phyloP scores from a whole-genome alignment of 2,888 invertebrate genomes.

The Timandra comae region DNA sequence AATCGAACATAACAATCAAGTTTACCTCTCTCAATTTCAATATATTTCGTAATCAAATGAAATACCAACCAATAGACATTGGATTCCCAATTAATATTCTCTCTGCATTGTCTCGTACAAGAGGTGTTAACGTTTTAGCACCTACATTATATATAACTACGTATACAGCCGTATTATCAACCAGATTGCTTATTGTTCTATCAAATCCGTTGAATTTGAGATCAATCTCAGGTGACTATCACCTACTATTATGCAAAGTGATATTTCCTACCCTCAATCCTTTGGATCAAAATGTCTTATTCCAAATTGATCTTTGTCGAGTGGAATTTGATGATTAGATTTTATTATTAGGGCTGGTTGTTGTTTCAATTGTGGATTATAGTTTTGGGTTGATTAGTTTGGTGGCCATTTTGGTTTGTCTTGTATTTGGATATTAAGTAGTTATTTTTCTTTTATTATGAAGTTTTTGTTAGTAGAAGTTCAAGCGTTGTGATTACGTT shows the following conservation, averaged over 20 bases:
- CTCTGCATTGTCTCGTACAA: not conserved
- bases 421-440: too few relatives aligned
- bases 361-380: not conserved
- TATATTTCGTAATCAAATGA: not conserved
- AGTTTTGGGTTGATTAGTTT: not conserved
- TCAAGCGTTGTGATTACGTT: too few relatives aligned
- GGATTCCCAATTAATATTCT: not conserved
- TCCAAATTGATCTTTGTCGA: slow-evolving; percentile 20
- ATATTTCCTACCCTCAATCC: slow-evolving; percentile 17
- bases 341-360: slow-evolving; percentile 4
- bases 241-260: slow-evolving; percentile 24
- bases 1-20: too few relatives aligned
- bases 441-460: too few relatives aligned
- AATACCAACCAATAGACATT: too few relatives aligned
- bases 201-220: slow-evolving; percentile 16
- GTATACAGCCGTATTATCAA: not conserved
- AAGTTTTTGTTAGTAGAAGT: too few relatives aligned
- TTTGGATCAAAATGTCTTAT: slow-evolving; percentile 21
- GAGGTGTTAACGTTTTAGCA: not conserved
- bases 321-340: slow-evolving; percentile 8
- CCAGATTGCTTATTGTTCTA: slow-evolving; percentile 15
- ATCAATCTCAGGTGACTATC: slow-evolving; percentile 22
- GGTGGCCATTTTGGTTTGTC: not conserved
- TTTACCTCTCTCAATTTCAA: too few relatives aligned
- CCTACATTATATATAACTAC: not conserved